Base-by-base conservation (phyloP, 2,113 vertebrate species). In the Lepisosteus osseus region DNA sequence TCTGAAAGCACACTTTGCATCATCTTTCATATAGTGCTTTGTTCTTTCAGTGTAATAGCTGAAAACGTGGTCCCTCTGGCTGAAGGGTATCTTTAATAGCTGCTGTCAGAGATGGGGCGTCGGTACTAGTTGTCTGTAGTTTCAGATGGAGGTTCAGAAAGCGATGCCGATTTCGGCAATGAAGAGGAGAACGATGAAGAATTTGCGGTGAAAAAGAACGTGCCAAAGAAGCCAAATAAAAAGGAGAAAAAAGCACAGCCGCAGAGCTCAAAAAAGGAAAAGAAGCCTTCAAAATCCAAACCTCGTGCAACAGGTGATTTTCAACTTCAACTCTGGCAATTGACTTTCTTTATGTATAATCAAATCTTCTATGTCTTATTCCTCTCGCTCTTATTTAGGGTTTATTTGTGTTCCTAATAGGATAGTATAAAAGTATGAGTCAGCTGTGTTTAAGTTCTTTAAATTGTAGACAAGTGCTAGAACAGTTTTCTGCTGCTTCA, bases 71-170 rank as follows among this genome's bases (percentile, higher is more conserved):
- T 29, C 29, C 29, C 29, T 29, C 29, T 29, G 29, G 29, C 29
- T 29, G 29, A 29, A 29, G 29, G 29, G 29, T 29, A 15, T 59
- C 5, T n/a, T 1, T 59, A n/a, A 59, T 59, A 13, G n/a, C n/a
- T 13, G 12, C n/a, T n/a, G 12, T 5, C 9, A 59, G n/a, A 13
- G n/a, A n/a, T 11, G 14, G 5, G 14, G 12, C 14, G 57, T 6
- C 5, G 4, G n/a, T 6, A 59, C 5, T n/a, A 11, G 14, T 5
- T 59, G 14, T 65, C 51, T 40, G 67, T 57, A 76, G 14, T 80
- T 84, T 45, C 62, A 89, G 85, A 67, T 81, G 83, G 80, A 69
- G 80, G 77, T 43, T 81, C 85, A 54, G 83, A 82, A 69, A 67
- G 67, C 40, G 72, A 78, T 66, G 79, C 81, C 59, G 74, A 86